Conservation (phyloP, 2,797 vertebrate genomes). For the Melanotaenia nigrans region DNA sequence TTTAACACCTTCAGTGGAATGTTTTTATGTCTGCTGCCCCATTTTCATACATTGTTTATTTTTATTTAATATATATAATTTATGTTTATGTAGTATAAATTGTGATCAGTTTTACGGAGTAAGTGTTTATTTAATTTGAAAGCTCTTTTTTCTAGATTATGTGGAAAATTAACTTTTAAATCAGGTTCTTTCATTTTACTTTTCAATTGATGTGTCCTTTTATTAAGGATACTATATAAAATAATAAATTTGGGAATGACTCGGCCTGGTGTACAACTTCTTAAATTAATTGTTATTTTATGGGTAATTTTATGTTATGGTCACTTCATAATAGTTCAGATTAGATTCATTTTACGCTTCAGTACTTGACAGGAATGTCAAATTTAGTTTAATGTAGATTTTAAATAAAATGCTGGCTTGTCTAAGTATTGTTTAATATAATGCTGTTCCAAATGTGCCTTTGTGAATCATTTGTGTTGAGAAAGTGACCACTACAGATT, state of each 20-base stretch:
- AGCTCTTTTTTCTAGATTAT: not conserved
- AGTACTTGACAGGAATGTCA: not conserved
- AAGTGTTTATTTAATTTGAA: not conserved
- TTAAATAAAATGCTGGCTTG: conserved; percentile 22
- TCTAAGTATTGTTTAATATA: not conserved
- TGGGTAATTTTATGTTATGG: not conserved
- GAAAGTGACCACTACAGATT: conserved; percentile 41
- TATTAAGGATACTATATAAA: not conserved
- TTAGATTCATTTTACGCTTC: not conserved
- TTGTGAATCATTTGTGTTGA: conserved; percentile 36
- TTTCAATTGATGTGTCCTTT: not conserved
- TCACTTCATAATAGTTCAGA: not conserved
- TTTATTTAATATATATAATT: too few relatives aligned
- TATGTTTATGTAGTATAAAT: not conserved
- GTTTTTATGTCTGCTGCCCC: too few relatives aligned
- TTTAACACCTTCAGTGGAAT: too few relatives aligned
- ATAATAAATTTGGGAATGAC: not conserved
- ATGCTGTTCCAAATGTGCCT: conserved; percentile 29
- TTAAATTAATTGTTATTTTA: not conserved
- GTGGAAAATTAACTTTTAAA: not conserved
- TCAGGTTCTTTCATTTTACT: not conserved
- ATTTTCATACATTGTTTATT: too few relatives aligned
- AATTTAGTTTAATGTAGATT: conserved; percentile 13
- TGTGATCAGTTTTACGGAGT: not conserved
- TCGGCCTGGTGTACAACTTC: not conserved